Base-by-base conservation (phyloP, 2,888 invertebrate species). In the Clitarchus hookeri region DNA sequence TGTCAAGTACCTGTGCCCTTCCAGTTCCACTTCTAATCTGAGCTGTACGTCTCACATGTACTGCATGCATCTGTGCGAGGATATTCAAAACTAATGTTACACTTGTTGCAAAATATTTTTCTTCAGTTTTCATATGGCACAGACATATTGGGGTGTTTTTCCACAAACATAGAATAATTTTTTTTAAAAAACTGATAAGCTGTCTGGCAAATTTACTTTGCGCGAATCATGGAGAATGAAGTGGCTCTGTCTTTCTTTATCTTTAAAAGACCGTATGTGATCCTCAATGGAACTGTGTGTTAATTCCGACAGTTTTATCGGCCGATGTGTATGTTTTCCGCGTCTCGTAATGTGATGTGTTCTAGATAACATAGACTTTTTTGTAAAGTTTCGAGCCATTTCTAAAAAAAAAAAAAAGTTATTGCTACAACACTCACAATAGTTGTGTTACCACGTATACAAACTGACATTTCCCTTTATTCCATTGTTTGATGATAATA, bases 61-160 rank as follows among this genome's bases (percentile, higher is more conserved):
- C 48, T 48, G 48, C 48, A 48, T 11, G 48, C 6, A 48, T 48
- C 48, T 48, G 48, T 48, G 16, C 27, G 13, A 27, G 27, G 13
- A 9, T 27, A 82, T 26, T 12, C 0, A 82, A 82, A 82, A 27
- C 11, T 82, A 27, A 82, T 82, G 27, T 82, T 82, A 26, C 26
- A 82, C 26, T 82, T n/a, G 11, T 9, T 82, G 82, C 36, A 82
- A 27, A 82, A 27, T 82, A 82, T 82, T 82, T 82, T 82, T 26
- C 27, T 26, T 6, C 25, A 82, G 82, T 6, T 82, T 27, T 26
- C 9, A 26, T 12, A 27, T 82, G 36, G 25, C 25, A 82, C 48
- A 48, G 48, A 8, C 48, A 48, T 48, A 48, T 48, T 48, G 12
- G 82, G 3, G 6, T 82, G 8, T 25, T 82, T 82, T 82, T 82